A percentile compares a stretch with the other conserved stretches of the same genome.
phyloP scores from a whole-genome alignment of 2,888 invertebrate species.

The Julus scandinavius region DNA sequence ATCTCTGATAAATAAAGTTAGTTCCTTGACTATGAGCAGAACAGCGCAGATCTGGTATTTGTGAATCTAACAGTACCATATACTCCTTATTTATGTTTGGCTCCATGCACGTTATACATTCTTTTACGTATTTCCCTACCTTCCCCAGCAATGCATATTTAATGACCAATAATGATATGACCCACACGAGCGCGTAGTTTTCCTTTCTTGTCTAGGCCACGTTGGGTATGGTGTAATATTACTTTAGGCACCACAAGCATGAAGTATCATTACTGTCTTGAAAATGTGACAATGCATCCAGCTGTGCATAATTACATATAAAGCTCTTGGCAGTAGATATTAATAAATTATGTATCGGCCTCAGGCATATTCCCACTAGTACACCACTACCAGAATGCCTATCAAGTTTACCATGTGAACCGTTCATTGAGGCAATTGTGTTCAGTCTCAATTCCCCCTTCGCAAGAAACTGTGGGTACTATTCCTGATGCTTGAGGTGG shows the following conservation, averaged over 20 bases:
- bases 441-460: background rate
- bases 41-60: too few relatives aligned
- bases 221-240: background rate
- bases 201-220: background rate
- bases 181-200: background rate
- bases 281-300: constrained; percentile 1
- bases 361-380: background rate
- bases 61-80: background rate
- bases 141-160: background rate
- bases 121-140: background rate
- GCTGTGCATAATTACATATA: background rate
- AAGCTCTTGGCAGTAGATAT: background rate
- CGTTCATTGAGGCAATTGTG: background rate
- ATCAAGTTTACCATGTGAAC: background rate
- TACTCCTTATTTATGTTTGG: background rate
- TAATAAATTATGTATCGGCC: background rate
- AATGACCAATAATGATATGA: background rate
- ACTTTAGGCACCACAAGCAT: background rate
- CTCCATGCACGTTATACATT: background rate
- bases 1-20: too few relatives aligned
- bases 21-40: too few relatives aligned
- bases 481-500: background rate
- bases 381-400: background rate
- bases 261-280: constrained; percentile 25
- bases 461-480: background rate